Evolutionary conservation across 2,797 vertebrate genomes (phyloP).

Genomic region (Myotis planiceps): DNA sequence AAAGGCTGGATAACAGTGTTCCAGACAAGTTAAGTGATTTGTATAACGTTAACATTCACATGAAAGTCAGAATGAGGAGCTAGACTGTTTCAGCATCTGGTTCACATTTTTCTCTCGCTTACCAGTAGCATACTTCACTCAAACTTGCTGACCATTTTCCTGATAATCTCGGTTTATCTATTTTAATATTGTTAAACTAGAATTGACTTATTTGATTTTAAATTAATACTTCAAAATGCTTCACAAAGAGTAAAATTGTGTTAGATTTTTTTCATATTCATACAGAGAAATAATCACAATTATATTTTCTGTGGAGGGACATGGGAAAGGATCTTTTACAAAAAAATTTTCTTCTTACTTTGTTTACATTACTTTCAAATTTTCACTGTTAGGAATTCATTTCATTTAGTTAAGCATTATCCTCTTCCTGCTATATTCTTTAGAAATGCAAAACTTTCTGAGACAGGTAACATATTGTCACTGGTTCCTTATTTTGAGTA

Average conservation of each 20-base stretch:
- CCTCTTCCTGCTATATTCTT: neutral
- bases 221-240: neutral
- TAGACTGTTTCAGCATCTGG: neutral
- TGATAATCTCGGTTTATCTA: neutral
- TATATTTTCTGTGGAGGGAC: neutral
- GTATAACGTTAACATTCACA: neutral
- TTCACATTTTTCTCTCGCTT: neutral
- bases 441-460: neutral
- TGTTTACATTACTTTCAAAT: neutral
- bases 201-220: neutral
- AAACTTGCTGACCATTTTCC: neutral
- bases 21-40: neutral
- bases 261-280: conserved; percentile 38
- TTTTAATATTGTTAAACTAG: neutral
- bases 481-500: neutral
- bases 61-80: neutral
- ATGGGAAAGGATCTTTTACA: neutral
- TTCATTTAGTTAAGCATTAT: neutral
- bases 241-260: neutral
- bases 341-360: neutral
- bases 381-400: neutral
- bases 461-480: neutral
- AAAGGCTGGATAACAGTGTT: neutral
- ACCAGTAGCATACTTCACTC: neutral
- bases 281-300: neutral